Conservation (phyloP, 2,113 vertebrate species). For the Xenus cinereus region DNA sequence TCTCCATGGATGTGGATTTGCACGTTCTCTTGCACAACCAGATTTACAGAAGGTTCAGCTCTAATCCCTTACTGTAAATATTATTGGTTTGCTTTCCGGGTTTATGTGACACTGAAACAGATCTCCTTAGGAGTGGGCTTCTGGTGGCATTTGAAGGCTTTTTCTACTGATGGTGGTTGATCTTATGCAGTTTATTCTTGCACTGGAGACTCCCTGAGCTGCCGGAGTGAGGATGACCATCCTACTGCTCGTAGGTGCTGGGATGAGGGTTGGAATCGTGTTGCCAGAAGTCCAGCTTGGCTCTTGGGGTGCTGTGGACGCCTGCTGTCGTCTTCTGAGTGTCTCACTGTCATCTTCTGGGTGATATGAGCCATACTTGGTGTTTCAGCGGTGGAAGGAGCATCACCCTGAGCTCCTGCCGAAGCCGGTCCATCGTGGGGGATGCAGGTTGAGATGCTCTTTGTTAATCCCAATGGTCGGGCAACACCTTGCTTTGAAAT, state of each 20-base stretch:
- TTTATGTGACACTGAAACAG: not conserved
- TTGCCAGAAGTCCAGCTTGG: not conserved
- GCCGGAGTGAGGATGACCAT: not conserved
- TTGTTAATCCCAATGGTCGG: rapidly evolving
- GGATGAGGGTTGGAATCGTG: not conserved
- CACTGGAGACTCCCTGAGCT: not conserved
- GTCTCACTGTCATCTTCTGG: not conserved
- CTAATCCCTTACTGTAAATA: not conserved
- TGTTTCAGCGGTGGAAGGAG: not conserved
- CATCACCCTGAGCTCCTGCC: not conserved
- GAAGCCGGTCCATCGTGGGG: rapidly evolving
- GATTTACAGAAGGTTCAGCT: not conserved
- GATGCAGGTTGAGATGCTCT: rapidly evolving
- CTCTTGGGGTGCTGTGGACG: rapidly evolving
- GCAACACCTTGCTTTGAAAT: not conserved
- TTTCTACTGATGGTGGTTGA: rapidly evolving
- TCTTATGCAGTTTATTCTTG: rapidly evolving
- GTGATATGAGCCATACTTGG: rapidly evolving
- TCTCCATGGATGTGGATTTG: not conserved
- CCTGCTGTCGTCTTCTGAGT: not conserved
- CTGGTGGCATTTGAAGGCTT: not conserved
- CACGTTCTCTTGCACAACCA: not conserved
- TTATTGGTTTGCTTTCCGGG: not conserved
- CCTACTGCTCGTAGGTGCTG: no score
- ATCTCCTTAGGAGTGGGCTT: not conserved